Evolutionary conservation across 1,140 invertebrate species (phyloP).

Genomic region (Microplitis demolitor): DNA sequence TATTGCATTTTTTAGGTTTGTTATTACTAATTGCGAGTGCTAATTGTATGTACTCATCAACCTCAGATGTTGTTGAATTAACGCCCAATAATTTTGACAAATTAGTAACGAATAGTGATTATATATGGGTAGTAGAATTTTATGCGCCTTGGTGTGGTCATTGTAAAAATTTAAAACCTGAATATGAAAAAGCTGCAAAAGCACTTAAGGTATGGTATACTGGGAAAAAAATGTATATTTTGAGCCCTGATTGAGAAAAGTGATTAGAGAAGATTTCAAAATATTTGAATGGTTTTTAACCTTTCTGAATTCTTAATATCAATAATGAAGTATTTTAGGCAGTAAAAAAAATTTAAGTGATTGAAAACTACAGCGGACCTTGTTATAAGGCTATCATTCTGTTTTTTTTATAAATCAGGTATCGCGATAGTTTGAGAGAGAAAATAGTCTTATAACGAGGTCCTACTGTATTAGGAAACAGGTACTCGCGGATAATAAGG

Average conservation of each 20-base stretch:
- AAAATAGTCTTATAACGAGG: too few relatives aligned
- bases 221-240: neutral
- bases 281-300: too few relatives aligned
- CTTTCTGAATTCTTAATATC: too few relatives aligned
- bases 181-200: constrained; percentile 86
- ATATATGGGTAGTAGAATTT: constrained; percentile 93
- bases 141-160: constrained; percentile 94
- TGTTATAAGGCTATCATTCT: too few relatives aligned
- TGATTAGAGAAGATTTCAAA: neutral
- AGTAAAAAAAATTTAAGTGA: too few relatives aligned
- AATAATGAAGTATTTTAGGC: too few relatives aligned
- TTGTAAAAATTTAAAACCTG: constrained; percentile 81
- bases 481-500: too few relatives aligned
- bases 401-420: too few relatives aligned
- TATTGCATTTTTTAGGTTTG: constrained; percentile 38
- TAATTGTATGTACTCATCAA: constrained; percentile 76
- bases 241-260: neutral
- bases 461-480: too few relatives aligned
- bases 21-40: constrained; percentile 49
- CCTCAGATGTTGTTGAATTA: constrained; percentile 87
- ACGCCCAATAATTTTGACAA: constrained; percentile 90
- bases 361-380: too few relatives aligned
- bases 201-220: constrained; percentile 75
- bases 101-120: constrained; percentile 82
- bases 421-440: too few relatives aligned